These are phyloP conservation scores for Crossoptilon crossoptilon DNA, from an alignment of 2,797 vertebrate species.

Conservation along the genomic window DNA sequence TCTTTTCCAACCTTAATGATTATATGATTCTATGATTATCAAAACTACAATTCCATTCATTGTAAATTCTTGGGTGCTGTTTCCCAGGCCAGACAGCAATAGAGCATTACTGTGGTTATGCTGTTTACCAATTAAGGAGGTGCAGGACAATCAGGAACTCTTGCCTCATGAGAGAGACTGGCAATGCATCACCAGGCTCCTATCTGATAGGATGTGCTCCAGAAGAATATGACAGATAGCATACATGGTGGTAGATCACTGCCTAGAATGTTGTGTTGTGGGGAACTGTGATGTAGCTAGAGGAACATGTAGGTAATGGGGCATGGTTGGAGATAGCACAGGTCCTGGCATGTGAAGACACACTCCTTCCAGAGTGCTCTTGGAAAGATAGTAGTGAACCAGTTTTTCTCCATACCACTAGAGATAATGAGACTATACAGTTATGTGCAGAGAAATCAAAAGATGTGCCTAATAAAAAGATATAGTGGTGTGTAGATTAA, in stretches of 20 bases:
- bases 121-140: not conserved
- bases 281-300: not conserved
- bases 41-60: not conserved
- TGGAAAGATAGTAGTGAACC: not conserved
- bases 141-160: not conserved
- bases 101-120: not conserved
- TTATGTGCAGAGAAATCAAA: not conserved
- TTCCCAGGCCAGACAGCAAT: not conserved
- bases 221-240: not conserved
- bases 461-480: not conserved
- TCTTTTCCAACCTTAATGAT: no score
- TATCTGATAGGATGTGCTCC: not conserved
- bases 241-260: not conserved
- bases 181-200: not conserved
- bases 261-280: not conserved
- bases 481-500: not conserved
- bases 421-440: not conserved
- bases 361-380: not conserved
- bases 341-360: not conserved
- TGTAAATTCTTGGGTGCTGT: not conserved
- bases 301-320: not conserved
- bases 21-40: not conserved
- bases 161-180: not conserved
- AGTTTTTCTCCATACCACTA: not conserved
- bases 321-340: accelerated